Percentiles rank a stretch among this genome's conserved stretches.
Conservation (phyloP, 2,888 invertebrate species). For the Seira ritae region DNA sequence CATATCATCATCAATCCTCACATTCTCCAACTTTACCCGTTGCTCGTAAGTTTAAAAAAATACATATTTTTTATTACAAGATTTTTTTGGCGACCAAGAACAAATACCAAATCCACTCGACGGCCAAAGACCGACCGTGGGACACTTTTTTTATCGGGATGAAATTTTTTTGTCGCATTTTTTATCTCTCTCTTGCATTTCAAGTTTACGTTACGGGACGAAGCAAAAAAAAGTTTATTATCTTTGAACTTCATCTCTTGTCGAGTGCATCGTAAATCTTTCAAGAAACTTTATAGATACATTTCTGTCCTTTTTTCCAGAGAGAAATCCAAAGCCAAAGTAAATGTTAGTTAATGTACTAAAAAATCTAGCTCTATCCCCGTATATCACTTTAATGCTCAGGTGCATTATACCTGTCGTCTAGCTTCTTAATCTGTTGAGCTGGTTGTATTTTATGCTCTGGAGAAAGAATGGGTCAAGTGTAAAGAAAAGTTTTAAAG, state of each 20-base stretch:
- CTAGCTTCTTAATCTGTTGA: slow-evolving; percentile 49
- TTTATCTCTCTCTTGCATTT: slow-evolving; percentile 34
- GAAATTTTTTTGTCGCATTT: slow-evolving; percentile 40
- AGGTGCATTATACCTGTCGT: slow-evolving; percentile 55
- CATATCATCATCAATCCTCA: slow-evolving; percentile 55
- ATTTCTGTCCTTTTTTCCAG: slow-evolving; percentile 26
- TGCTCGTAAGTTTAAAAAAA: slow-evolving; percentile 44
- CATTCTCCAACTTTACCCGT: slow-evolving; percentile 55
- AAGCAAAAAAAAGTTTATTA: slow-evolving; percentile 36
- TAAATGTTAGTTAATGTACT: no score
- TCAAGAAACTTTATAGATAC: slow-evolving; percentile 25
- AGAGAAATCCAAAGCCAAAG: no score
- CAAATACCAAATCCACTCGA: no score
- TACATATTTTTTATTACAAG: background rate
- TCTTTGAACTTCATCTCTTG: slow-evolving; percentile 41
- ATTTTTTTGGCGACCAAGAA: no score
- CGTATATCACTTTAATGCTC: no score
- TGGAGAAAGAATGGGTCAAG: slow-evolving; percentile 38
- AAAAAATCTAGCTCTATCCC: no score
- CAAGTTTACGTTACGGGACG: slow-evolving; percentile 2
- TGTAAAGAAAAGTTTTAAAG: slow-evolving; percentile 19
- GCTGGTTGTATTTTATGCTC: slow-evolving; percentile 32
- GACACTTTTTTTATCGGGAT: slow-evolving; percentile 37
- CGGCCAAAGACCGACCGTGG: slow-evolving; percentile 23
- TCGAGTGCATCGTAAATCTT: slow-evolving; percentile 59